Conservation (phyloP, 2,797 vertebrate genomes). For the Morelia viridis region DNA sequence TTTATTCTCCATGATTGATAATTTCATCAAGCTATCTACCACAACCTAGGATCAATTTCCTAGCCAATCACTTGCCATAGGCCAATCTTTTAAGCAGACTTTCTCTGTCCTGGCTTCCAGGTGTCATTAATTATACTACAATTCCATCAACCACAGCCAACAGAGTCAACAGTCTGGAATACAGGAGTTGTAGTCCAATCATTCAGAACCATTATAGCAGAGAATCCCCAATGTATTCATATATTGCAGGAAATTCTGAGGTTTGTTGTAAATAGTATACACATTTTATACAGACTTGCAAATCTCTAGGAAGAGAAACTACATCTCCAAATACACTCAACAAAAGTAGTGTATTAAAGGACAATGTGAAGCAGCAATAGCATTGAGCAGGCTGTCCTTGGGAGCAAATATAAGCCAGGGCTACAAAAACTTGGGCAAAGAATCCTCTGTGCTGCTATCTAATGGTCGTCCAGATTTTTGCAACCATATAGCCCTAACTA, state of each 20-base stretch:
- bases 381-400: neutral
- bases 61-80: neutral
- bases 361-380: neutral
- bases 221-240: neutral
- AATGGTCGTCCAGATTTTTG: neutral
- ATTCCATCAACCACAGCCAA: neutral
- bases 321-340: neutral
- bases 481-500: neutral
- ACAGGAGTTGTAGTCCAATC: neutral
- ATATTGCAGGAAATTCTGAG: neutral
- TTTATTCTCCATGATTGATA: neutral
- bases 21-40: neutral
- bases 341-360: neutral
- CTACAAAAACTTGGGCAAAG: neutral
- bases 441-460: neutral
- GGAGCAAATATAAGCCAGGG: neutral
- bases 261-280: neutral
- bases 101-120: neutral
- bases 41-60: neutral
- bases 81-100: neutral
- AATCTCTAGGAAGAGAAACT: neutral
- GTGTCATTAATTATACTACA: neutral
- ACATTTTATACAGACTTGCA: neutral
- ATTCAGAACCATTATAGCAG: neutral
- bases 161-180: neutral